A percentile compares a stretch with the other conserved stretches of the same genome.
Conservation (phyloP, 2,888 invertebrate genomes). For the Gonocerus acuteangulatus region DNA sequence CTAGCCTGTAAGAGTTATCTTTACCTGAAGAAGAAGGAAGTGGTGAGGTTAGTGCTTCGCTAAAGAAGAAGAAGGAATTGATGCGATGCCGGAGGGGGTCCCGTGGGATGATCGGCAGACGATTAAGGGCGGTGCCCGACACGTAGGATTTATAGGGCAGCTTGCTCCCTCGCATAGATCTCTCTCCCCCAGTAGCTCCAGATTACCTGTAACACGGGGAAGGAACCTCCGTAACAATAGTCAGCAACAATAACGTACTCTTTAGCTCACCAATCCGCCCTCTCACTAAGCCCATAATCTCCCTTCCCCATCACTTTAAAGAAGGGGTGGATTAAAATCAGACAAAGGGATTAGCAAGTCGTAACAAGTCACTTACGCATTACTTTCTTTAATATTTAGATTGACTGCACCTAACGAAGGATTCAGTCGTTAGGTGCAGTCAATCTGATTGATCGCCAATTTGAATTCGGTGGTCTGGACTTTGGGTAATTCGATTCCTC, state of each 20-base stretch:
- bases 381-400: too few species aligned
- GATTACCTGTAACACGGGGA: slow-evolving; percentile 15
- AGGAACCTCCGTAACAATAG: background rate
- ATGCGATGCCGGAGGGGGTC: slow-evolving; percentile 3
- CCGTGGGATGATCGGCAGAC: slow-evolving; percentile 19
- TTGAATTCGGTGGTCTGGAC: too few species aligned
- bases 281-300: too few species aligned
- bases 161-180: background rate
- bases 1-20: too few species aligned
- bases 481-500: too few species aligned
- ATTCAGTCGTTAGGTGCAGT: too few species aligned
- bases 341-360: too few species aligned
- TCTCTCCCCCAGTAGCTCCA: slow-evolving; percentile 17
- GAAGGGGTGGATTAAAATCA: background rate
- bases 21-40: background rate
- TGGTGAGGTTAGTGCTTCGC: background rate
- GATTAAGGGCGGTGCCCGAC: slow-evolving; percentile 12
- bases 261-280: too few species aligned
- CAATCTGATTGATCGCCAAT: too few species aligned
- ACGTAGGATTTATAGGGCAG: background rate
- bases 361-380: too few species aligned
- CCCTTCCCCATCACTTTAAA: background rate
- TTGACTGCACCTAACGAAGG: too few species aligned
- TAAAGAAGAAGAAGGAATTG: slow-evolving; percentile 5
- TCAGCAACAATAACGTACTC: background rate